These are phyloP conservation scores for Melanostigma gelatinosum DNA, from an alignment of 2,113 vertebrate species.

Conservation along the genomic window DNA sequence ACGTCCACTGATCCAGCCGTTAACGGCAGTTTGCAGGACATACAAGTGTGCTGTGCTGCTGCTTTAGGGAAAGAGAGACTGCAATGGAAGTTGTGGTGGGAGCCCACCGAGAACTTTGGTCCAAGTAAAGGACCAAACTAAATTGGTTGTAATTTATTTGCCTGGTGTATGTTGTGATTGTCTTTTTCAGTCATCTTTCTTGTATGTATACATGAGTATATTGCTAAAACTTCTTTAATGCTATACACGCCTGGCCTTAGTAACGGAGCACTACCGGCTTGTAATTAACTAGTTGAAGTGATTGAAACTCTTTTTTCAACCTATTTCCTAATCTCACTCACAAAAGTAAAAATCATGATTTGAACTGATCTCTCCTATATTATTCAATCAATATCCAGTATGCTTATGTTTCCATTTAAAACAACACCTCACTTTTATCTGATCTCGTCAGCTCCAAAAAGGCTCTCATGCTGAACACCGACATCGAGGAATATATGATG, in stretches of 20 bases:
- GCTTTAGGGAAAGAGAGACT: constrained; percentile 7
- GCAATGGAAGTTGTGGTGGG: not conserved
- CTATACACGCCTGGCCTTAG: not conserved
- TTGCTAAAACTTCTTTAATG: constrained; percentile 2
- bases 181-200: not conserved
- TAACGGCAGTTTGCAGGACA: constrained; percentile 10
- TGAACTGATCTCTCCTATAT: not conserved
- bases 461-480: not conserved
- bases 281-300: constrained; percentile 2
- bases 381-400: not conserved
- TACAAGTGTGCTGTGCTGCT: not conserved
- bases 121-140: not conserved
- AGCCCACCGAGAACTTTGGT: not conserved
- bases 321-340: constrained; percentile 32
- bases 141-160: not conserved
- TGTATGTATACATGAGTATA: constrained; percentile 12
- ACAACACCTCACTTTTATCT: not conserved
- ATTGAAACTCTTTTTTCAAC: not conserved
- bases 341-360: constrained; percentile 17
- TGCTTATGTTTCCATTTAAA: not conserved
- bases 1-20: constrained; percentile 22
- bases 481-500: not conserved
- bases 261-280: not conserved
- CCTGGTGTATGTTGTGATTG: not conserved
- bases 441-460: not conserved